Percentiles rank a stretch among this genome's conserved stretches.
phyloP scores from a whole-genome alignment of 1,140 invertebrate genomes.

The Drosophila pachea region DNA sequence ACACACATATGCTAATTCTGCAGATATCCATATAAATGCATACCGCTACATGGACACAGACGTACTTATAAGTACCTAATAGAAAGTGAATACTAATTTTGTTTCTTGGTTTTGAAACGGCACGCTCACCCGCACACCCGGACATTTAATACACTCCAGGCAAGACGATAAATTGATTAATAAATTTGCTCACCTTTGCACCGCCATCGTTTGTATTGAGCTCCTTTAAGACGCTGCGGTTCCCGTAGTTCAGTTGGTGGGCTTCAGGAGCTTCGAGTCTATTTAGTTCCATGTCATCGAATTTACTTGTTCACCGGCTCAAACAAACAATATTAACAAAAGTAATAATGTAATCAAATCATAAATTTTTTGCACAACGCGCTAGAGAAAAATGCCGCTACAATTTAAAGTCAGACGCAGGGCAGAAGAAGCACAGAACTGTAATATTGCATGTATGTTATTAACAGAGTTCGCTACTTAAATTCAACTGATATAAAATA shows the following conservation, averaged over 20 bases:
- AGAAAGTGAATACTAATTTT: constrained; percentile 43
- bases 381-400: constrained; percentile 59
- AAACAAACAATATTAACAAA: constrained; percentile 6
- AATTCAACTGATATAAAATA: no score
- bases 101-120: constrained; percentile 9
- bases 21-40: background rate
- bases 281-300: constrained; percentile 50
- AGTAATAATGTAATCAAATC: constrained; percentile 2
- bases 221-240: constrained; percentile 56
- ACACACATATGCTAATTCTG: background rate
- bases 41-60: background rate
- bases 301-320: background rate
- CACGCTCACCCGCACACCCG: constrained; percentile 16
- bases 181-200: constrained; percentile 50
- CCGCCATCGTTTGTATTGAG: constrained; percentile 61
- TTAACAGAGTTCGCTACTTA: constrained; percentile 2
- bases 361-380: constrained; percentile 3
- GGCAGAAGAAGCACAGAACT: constrained; percentile 8
- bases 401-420: constrained; percentile 54
- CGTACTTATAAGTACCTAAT: background rate
- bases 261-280: background rate
- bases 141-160: constrained; percentile 8
- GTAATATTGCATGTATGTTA: constrained; percentile 27
- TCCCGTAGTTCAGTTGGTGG: constrained; percentile 17
- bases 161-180: constrained; percentile 20